These are phyloP conservation scores for Philereme vetulata DNA, from an alignment of 2,888 invertebrate genomes.

Conservation along the genomic window DNA sequence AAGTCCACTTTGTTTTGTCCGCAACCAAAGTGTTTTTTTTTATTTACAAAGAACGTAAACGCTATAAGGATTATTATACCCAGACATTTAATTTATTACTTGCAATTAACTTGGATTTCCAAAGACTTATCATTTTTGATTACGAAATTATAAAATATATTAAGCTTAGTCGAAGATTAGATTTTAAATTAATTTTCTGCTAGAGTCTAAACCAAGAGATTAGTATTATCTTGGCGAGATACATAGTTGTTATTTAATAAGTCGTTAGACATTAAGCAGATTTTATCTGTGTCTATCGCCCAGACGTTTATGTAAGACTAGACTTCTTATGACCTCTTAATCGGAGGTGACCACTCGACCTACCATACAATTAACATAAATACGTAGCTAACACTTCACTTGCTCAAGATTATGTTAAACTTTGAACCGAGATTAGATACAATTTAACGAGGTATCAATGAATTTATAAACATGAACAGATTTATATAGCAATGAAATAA, in stretches of 20 bases:
- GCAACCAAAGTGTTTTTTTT: not conserved
- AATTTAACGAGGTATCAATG: no score
- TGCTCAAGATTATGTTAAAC: conserved; percentile 24
- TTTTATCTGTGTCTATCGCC: conserved; percentile 6
- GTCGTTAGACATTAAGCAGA: not conserved
- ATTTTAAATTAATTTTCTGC: not conserved
- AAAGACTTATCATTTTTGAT: no score
- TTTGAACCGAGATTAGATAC: conserved; percentile 21
- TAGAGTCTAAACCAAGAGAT: conserved; percentile 1
- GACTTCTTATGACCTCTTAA: conserved; percentile 30
- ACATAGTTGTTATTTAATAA: no score
- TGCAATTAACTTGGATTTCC: no score
- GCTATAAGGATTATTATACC: no score
- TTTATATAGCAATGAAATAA: no score
- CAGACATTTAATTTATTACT: no score
- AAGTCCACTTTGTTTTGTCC: not conserved
- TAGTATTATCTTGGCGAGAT: not conserved
- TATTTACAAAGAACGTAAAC: no score
- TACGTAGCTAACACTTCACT: conserved; percentile 26
- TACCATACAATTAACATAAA: conserved; percentile 30
- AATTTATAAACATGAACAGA: no score
- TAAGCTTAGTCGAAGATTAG: not conserved
- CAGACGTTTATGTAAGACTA: conserved; percentile 4
- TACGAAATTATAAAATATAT: not conserved
- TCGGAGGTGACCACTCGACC: conserved; percentile 28